Evolutionary conservation across 2,797 vertebrate genomes (phyloP).

Genomic region (Chanos chanos): DNA sequence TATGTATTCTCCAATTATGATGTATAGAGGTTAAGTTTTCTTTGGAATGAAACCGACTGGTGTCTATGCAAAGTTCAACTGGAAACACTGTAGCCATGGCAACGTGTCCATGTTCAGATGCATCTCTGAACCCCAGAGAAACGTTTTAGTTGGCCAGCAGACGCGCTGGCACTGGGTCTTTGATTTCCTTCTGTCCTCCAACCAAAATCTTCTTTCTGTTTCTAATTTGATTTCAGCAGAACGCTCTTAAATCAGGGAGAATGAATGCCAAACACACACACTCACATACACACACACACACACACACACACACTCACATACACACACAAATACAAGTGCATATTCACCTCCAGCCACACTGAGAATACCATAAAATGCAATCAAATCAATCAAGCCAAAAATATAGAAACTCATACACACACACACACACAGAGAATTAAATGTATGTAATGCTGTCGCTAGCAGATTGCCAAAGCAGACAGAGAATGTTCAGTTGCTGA

Average conservation of each 20-base stretch:
- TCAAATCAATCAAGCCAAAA: no score
- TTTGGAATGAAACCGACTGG: constrained; percentile 1
- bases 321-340: no score
- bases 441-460: no score
- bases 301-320: no score
- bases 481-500: not conserved
- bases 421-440: no score
- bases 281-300: no score
- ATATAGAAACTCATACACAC: no score
- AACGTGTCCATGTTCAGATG: constrained; percentile 9
- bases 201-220: not conserved
- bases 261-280: no score
- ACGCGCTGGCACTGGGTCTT: not conserved
- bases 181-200: not conserved
- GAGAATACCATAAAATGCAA: no score
- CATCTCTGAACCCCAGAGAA: constrained; percentile 15
- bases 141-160: not conserved
- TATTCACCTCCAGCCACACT: no score
- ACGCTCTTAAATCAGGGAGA: no score
- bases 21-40: constrained; percentile 9
- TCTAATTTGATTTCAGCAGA: not conserved
- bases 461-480: not conserved
- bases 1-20: constrained; percentile 22
- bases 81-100: constrained; percentile 21
- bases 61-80: constrained; percentile 28